phyloP scores from a whole-genome alignment of 2,113 vertebrate genomes.

The Laticauda colubrina region DNA sequence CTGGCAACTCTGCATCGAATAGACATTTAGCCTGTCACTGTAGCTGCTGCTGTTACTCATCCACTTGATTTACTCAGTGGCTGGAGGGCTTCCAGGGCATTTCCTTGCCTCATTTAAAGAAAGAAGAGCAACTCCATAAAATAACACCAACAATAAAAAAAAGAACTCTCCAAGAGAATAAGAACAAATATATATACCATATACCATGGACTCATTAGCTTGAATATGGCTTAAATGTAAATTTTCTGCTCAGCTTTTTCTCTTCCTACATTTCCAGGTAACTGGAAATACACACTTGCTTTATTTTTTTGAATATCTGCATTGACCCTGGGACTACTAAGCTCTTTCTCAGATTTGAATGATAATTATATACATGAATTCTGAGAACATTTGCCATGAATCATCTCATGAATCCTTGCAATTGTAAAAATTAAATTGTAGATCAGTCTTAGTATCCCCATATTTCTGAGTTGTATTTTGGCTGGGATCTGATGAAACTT shows the following conservation, averaged over 20 bases:
- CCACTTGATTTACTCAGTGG: constrained; percentile 35
- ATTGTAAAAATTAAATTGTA: not conserved
- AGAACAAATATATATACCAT: not conserved
- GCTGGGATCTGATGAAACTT: not conserved
- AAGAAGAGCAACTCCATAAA: constrained; percentile 12
- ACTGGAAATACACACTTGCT: not conserved
- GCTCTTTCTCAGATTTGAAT: not conserved
- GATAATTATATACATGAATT: not conserved
- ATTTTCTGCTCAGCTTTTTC: not conserved
- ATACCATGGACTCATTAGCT: not conserved
- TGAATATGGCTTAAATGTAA: not conserved
- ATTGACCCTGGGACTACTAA: not conserved
- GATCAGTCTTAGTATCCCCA: not conserved
- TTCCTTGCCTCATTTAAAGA: constrained; percentile 1
- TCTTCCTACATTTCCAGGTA: constrained; percentile 25
- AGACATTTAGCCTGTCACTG: constrained; percentile 14
- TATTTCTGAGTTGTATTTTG: not conserved
- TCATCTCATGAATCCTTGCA: not conserved
- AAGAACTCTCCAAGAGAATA: not conserved
- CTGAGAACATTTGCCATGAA: not conserved
- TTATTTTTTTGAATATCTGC: constrained; percentile 9
- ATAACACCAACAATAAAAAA: not conserved
- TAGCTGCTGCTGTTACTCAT: not conserved
- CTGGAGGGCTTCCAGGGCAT: constrained; percentile 24
- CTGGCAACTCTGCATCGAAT: constrained; percentile 14